Conservation (phyloP, 23 tunicate species). For the Clavelina lepadiformis region DNA sequence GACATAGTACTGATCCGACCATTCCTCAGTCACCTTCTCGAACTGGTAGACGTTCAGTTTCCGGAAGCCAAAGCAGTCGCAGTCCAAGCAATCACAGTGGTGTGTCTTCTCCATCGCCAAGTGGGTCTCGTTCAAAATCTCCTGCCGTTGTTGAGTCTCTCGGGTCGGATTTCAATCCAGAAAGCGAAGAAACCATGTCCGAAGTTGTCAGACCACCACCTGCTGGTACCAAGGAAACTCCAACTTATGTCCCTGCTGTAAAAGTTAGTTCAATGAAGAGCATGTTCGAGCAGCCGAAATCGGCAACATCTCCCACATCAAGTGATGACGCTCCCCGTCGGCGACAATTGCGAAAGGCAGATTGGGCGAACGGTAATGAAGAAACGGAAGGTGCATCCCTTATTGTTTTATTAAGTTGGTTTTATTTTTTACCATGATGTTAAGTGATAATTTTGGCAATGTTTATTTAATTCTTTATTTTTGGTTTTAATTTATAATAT, state of each 20-base stretch:
- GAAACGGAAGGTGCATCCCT: constrained; percentile 33
- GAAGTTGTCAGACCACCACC: constrained; percentile 87
- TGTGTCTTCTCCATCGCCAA: constrained; percentile 18
- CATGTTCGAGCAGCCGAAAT: constrained; percentile 34
- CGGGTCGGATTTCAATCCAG: neutral
- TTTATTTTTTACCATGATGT: neutral
- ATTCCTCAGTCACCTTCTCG: constrained; percentile 8
- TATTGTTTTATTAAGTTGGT: neutral
- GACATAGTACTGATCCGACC: constrained; percentile 6
- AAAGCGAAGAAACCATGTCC: constrained; percentile 22
- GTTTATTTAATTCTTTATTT: too few species aligned
- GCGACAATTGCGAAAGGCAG: constrained; percentile 4
- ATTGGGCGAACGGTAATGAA: constrained; percentile 46
- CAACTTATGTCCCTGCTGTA: constrained; percentile 50
- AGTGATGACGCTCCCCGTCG: constrained; percentile 28
- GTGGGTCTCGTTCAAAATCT: constrained; percentile 22
- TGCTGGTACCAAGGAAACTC: constrained; percentile 90
- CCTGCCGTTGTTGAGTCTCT: constrained; percentile 3
- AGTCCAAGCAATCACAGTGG: constrained; percentile 34
- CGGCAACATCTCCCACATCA: constrained; percentile 20
- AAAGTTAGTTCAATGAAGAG: constrained; percentile 57
- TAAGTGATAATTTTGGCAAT: neutral
- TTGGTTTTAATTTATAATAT: too few species aligned
- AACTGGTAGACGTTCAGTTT: constrained; percentile 30
- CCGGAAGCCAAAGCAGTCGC: constrained; percentile 13